Conservation (phyloP, 2,888 invertebrate genomes). For the Erebia palarica region DNA sequence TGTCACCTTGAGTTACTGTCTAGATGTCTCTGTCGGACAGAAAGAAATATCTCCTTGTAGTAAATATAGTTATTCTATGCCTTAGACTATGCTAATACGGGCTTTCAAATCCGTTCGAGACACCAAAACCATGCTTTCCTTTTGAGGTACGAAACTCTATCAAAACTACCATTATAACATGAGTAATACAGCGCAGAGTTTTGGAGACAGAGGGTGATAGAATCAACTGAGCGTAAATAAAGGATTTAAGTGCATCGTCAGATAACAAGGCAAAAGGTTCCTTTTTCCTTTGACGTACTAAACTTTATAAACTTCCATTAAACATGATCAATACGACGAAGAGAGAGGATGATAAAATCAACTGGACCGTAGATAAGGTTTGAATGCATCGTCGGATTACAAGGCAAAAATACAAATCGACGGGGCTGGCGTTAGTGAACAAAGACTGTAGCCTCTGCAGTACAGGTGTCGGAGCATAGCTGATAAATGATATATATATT, state of each 20-base stretch:
- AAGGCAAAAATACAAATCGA: conserved; percentile 18
- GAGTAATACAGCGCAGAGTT: too few species aligned
- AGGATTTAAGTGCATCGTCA: conserved; percentile 16
- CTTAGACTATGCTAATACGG: conserved; percentile 39
- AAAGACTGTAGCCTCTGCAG: conserved; percentile 5
- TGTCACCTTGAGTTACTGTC: too few species aligned
- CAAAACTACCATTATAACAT: too few species aligned
- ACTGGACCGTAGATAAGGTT: conserved; percentile 2
- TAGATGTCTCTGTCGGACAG: too few species aligned
- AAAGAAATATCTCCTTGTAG: too few species aligned
- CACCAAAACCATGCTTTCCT: conserved; percentile 13
- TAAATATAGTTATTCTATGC: too few species aligned
- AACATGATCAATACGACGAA: too few species aligned
- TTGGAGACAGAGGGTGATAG: background rate
- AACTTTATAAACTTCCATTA: too few species aligned
- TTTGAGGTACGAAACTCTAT: too few species aligned
- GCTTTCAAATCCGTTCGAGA: conserved; percentile 33
- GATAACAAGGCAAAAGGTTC: background rate
- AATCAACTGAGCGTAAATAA: background rate
- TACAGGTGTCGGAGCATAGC: conserved; percentile 13
- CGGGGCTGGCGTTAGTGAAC: conserved; percentile 20
- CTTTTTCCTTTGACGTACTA: too few species aligned
- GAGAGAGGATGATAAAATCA: background rate
- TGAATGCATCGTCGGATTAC: conserved; percentile 17
- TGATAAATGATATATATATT: too few species aligned